Conservation (phyloP, 2,113 vertebrate species). For the Ptilorrhoa leucosticta region DNA sequence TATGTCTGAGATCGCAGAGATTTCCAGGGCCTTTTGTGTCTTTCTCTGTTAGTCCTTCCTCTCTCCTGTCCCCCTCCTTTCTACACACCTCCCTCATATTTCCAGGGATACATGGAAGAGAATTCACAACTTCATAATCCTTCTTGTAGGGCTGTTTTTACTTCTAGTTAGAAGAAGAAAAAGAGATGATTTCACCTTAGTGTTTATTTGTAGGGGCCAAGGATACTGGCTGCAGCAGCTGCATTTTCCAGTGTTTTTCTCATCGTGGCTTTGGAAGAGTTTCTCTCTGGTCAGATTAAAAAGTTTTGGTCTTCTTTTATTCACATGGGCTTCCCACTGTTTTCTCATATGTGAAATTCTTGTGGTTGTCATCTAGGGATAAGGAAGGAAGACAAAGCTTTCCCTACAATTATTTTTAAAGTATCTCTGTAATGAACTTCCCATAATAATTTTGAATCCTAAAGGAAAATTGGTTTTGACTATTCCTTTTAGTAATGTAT, state of each 20-base stretch:
- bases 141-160: not conserved
- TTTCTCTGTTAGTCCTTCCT: not conserved
- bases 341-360: not conserved
- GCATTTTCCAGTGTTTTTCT: not conserved
- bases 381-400: not conserved
- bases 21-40: not conserved
- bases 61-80: rapidly evolving
- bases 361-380: not conserved
- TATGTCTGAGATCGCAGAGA: not conserved
- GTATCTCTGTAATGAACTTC: not conserved
- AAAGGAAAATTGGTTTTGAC: not conserved
- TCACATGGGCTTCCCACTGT: not conserved
- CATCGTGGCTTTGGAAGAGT: not conserved
- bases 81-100: not conserved
- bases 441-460: not conserved
- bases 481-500: not conserved
- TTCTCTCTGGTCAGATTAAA: not conserved
- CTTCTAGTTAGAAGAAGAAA: not conserved
- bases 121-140: not conserved
- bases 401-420: not conserved
- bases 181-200: not conserved
- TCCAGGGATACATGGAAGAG: not conserved
- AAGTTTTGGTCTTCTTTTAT: not conserved
- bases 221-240: not conserved
- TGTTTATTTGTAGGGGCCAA: not conserved